A percentile compares a stretch with the other conserved stretches of the same genome.
Conservation (phyloP, 2,888 invertebrate genomes). For the Acleris sparsana region DNA sequence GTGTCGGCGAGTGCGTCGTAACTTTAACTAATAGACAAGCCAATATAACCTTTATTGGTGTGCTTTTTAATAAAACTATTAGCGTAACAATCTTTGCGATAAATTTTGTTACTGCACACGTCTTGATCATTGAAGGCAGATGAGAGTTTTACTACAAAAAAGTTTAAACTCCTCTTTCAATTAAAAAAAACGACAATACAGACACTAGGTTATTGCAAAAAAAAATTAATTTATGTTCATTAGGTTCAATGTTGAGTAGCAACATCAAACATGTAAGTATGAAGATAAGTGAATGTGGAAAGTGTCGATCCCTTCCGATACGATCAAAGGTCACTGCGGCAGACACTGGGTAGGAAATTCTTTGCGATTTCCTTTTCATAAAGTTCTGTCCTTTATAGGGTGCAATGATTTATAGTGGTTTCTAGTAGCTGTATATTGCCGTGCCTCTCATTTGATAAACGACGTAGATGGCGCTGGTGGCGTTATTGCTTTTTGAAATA, state of each 20-base stretch:
- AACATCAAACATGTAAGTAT: constrained; percentile 43
- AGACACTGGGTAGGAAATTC: constrained; percentile 33
- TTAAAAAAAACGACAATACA: neutral
- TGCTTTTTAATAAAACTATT: constrained; percentile 43
- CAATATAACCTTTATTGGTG: constrained; percentile 66
- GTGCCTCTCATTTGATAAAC: constrained; percentile 56
- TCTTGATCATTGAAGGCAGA: constrained; percentile 6
- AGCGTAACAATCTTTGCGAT: constrained; percentile 19
- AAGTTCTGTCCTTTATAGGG: constrained; percentile 48
- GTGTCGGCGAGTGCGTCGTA: constrained; percentile 67
- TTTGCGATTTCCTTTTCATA: constrained; percentile 65
- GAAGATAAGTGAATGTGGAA: constrained; percentile 66
- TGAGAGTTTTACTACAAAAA: neutral
- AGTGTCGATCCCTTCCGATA: constrained; percentile 73
- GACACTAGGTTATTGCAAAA: neutral
- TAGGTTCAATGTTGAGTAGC: constrained; percentile 56
- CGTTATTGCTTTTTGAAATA: constrained; percentile 61
- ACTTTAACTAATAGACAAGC: constrained; percentile 67
- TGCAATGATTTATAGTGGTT: constrained; percentile 63
- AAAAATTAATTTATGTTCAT: constrained; percentile 29
- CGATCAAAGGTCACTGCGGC: constrained; percentile 65
- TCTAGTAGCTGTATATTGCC: constrained; percentile 51
- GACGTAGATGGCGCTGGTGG: constrained; percentile 46
- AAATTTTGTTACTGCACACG: constrained; percentile 18
- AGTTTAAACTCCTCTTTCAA: no score